phyloP scores from a whole-genome alignment of 2,888 invertebrate species.

The Mystacides longicornis region DNA sequence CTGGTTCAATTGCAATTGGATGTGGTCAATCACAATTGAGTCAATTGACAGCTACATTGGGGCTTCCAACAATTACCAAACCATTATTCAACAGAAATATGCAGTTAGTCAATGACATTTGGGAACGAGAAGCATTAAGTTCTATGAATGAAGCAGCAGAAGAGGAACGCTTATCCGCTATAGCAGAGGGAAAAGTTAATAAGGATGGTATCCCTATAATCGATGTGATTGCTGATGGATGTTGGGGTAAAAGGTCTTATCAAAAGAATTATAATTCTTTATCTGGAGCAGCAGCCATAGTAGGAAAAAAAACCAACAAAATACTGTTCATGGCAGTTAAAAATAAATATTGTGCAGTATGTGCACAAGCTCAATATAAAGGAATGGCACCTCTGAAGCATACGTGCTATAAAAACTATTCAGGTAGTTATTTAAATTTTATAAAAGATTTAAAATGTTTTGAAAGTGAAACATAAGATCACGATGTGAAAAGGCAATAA shows the following conservation, averaged over 20 bases:
- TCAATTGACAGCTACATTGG: not conserved
- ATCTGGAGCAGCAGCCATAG: constrained; percentile 6
- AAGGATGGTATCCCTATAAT: constrained; percentile 6
- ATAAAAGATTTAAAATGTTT: too few relatives aligned
- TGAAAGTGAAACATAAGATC: too few relatives aligned
- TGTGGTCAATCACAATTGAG: not conserved
- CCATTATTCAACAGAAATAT: not conserved
- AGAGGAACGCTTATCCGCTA: not conserved
- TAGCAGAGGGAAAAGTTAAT: constrained; percentile 3
- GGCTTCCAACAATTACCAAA: not conserved
- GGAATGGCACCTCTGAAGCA: not conserved
- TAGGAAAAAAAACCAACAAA: not conserved
- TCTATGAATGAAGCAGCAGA: constrained; percentile 4
- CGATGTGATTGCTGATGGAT: constrained; percentile 1
- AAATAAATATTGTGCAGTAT: constrained; percentile 6
- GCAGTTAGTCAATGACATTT: not conserved
- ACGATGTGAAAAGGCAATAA: too few relatives aligned
- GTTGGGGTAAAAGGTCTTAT: constrained; percentile 10
- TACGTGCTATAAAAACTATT: constrained; percentile 5
- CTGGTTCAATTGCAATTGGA: not conserved
- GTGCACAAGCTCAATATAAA: constrained; percentile 1
- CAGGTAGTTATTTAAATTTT: not conserved
- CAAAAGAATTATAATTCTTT: constrained; percentile 1
- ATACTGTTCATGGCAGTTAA: constrained; percentile 2
- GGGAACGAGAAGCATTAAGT: not conserved